phyloP scores from a whole-genome alignment of 2,113 vertebrate genomes.

The Thalassarche chlororhynchos region DNA sequence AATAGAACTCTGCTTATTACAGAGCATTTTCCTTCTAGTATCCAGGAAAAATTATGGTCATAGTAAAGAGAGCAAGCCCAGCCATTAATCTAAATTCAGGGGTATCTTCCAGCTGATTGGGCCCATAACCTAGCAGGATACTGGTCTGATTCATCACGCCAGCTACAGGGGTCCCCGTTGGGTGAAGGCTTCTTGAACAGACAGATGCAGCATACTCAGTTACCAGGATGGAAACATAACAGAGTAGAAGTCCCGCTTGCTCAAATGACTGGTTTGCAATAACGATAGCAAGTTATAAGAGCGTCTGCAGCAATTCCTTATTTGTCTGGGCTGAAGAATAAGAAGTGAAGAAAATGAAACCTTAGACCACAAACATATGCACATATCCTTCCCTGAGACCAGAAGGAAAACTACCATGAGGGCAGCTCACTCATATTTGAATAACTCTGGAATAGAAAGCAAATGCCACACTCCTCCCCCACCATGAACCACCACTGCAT shows the following conservation, averaged over 20 bases:
- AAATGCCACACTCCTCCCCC: not conserved
- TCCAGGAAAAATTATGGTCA: not conserved
- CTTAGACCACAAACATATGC: not conserved
- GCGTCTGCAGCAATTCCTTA: not conserved
- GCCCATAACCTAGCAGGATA: not conserved
- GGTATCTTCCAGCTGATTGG: not conserved
- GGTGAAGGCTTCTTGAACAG: not conserved
- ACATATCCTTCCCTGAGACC: not conserved
- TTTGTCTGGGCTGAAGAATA: not conserved
- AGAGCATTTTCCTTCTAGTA: not conserved
- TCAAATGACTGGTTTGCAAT: not conserved
- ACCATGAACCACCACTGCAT: not conserved
- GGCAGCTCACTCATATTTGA: not conserved
- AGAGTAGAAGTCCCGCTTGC: not conserved
- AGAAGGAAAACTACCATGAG: not conserved
- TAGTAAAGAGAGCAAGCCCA: not conserved
- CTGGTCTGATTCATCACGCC: not conserved
- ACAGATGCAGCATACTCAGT: not conserved
- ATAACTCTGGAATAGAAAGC: not conserved
- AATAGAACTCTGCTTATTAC: not conserved
- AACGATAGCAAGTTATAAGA: not conserved
- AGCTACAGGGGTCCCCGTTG: not conserved
- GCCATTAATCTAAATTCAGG: not conserved
- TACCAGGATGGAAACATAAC: not conserved
- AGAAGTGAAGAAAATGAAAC: not conserved